Evolutionary conservation across 2,797 vertebrate genomes (phyloP), one percentile per base, ranked within the genome.

Genomic region (Botia almorhae): DNA sequence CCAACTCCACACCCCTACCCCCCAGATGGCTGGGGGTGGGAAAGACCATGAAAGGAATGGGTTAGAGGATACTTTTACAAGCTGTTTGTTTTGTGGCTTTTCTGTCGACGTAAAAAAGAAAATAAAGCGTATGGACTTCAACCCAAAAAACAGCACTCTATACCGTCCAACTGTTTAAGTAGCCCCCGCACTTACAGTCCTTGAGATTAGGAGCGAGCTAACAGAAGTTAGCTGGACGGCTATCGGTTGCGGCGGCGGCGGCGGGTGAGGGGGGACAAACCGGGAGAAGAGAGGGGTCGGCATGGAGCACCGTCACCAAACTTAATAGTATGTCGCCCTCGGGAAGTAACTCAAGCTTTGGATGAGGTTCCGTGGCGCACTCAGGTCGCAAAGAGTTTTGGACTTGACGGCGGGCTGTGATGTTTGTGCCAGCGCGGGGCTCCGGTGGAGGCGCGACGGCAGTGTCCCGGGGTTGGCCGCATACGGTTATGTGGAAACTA

Each of bases 261-360:
- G 88, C 87, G 87, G 74, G 63, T 76, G 75, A 55, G 14, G 80
- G 73, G 71, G 87, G 85, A 87, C 67, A 84, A 87, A 87, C 89
- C 86, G 76, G 65, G 83, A 61, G 76, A 77, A 10, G 26, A 64
- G 79, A 19, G 69, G 4, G 60, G 43, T 67, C 61, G 36, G 50
- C 36, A 76, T 3, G 80, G 87, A 88, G 78, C 82, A 83, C 78
- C 81, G 78, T 55, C 81, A 84, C 23, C 6, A 78, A 85, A 84
- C 77, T 78, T 80, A 75, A 88, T 88, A 90, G 63, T 55, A 95
- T 95, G 94, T 89, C 85, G 90, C 93, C 88, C 82, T 91, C 86
- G 55, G 90, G 88, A 89, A 89, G 90, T 84, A 90, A 90, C 87
- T 91, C 92, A 60, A 92, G 89, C 86, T 90, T 92, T 91, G 92